Conservation (phyloP, 2,797 vertebrate species). For the Champsocephalus esox region DNA sequence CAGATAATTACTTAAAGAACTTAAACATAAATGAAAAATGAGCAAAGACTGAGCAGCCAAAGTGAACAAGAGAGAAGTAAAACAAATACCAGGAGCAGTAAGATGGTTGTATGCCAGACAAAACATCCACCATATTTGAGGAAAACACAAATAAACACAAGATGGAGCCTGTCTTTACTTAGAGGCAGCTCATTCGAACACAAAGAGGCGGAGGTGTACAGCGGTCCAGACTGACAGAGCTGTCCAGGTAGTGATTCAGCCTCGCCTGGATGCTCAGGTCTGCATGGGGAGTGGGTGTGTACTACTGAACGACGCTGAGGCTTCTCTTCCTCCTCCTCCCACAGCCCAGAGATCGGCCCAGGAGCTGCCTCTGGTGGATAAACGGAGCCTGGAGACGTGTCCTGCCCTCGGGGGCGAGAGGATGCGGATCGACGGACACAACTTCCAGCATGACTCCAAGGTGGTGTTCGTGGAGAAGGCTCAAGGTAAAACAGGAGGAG, state of each 20-base stretch:
- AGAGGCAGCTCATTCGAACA: constrained; percentile 19
- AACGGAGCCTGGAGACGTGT: constrained; percentile 93
- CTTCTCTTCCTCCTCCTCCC: constrained; percentile 48
- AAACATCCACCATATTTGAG: constrained; percentile 45
- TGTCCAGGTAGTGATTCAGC: constrained; percentile 59
- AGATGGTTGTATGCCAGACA: constrained; percentile 29
- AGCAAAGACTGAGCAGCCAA: constrained; percentile 39
- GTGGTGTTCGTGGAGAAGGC: constrained; percentile 99
- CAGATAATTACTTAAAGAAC: constrained; percentile 22
- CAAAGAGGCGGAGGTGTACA: constrained; percentile 22
- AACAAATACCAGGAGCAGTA: constrained; percentile 12
- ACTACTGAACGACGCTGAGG: constrained; percentile 54
- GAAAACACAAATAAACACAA: constrained; percentile 56
- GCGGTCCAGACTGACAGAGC: constrained; percentile 12
- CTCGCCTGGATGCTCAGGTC: constrained; percentile 80
- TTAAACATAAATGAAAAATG: constrained; percentile 13
- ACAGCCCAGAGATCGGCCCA: constrained; percentile 97
- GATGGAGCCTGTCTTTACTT: constrained; percentile 24
- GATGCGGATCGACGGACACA: constrained; percentile 95
- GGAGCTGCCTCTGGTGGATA: constrained; percentile 98
- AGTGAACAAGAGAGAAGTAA: constrained; percentile 29
- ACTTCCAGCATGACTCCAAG: constrained; percentile 98
- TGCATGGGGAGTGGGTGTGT: constrained; percentile 82
- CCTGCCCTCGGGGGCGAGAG: constrained; percentile 91
- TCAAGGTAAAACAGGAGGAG: constrained; percentile 87